Base-by-base conservation (phyloP, 1,140 invertebrate genomes). In the Mercenaria mercenaria region DNA sequence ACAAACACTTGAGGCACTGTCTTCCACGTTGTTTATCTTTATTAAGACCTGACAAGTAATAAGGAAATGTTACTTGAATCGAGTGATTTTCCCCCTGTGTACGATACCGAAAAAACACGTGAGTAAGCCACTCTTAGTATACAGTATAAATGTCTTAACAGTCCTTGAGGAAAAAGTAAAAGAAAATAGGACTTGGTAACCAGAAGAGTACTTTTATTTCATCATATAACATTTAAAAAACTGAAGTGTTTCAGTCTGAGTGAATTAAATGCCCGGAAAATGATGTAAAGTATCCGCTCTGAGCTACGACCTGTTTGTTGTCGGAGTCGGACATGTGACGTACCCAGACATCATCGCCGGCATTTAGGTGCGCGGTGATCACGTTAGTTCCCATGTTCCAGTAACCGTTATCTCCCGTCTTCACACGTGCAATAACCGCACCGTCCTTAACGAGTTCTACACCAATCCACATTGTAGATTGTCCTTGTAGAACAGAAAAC, bases 371-470 rank as follows among this genome's bases (percentile, higher is more conserved):
- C 3, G 34, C n/a, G n/a, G 26, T 89, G 18, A 89, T 47, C 39
- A 89, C 88, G 56, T 89, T 89, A 47, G 43, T 89, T 76, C 79
- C 88, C 50, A 74, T 52, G 39, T 83, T 89, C 32, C 50, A 89
- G 52, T 89, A 89, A n/a, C 88, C 88, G 50, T 89, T 89, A 81
- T 89, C 88, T 0, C 88, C 88, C 13, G 88, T 89, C 56, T 89
- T 89, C 2, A 84, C 80, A 26, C 88, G 80, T 23, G 32, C 88
- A 47, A 89, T 84, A 4, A 77, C 64, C 18, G 1, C 13, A 11
- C 26, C 34, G 56, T 89, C 67, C 20, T 26, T 29, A 23, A 89
- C 80, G 34, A 89, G 69, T 34, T 89, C 88, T 29, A 84, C 2
- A 0, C 69, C 80, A 34, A 89, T 50, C 88, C 88, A 89, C 79